Conservation (phyloP, 1,140 invertebrate species). For the Bemisia tabaci region DNA sequence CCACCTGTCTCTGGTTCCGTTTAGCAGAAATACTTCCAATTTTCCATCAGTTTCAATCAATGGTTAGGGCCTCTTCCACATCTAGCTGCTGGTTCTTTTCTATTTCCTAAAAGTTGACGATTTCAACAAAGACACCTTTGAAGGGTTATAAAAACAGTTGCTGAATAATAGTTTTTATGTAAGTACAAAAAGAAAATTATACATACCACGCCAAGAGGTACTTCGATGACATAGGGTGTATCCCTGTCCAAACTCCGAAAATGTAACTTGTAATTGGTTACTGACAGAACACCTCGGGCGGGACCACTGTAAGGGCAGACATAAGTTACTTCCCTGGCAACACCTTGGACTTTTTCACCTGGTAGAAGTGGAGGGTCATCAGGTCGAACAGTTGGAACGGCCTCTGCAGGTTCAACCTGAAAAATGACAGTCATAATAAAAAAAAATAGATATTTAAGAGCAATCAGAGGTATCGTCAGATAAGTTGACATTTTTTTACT, state of each 20-base stretch:
- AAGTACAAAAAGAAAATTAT: too few relatives aligned
- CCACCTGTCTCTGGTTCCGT: too few relatives aligned
- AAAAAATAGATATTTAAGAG: background rate
- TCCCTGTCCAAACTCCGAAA: constrained; percentile 74
- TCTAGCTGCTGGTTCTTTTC: too few relatives aligned
- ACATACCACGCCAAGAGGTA: constrained; percentile 87
- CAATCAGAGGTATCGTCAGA: too few relatives aligned
- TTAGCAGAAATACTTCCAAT: too few relatives aligned
- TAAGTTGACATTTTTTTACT: background rate
- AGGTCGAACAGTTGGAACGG: constrained; percentile 4
- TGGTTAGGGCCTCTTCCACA: too few relatives aligned
- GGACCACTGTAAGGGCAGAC: constrained; percentile 86
- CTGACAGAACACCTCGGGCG: constrained; percentile 69
- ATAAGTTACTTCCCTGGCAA: constrained; percentile 84
- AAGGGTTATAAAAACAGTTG: too few relatives aligned
- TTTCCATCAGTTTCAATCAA: too few relatives aligned
- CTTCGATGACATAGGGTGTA: constrained; percentile 71
- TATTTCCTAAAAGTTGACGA: too few relatives aligned
- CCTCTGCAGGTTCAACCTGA: constrained; percentile 6
- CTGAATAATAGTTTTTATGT: too few relatives aligned
- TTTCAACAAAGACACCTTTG: too few relatives aligned
- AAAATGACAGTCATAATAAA: background rate
- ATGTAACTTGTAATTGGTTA: constrained; percentile 91
- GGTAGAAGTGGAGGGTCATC: constrained; percentile 66
- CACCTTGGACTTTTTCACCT: constrained; percentile 73